A percentile compares a stretch with the other conserved stretches of the same genome.
Conservation (phyloP, 2,888 invertebrate genomes). For the Chymomyza procnemis region DNA sequence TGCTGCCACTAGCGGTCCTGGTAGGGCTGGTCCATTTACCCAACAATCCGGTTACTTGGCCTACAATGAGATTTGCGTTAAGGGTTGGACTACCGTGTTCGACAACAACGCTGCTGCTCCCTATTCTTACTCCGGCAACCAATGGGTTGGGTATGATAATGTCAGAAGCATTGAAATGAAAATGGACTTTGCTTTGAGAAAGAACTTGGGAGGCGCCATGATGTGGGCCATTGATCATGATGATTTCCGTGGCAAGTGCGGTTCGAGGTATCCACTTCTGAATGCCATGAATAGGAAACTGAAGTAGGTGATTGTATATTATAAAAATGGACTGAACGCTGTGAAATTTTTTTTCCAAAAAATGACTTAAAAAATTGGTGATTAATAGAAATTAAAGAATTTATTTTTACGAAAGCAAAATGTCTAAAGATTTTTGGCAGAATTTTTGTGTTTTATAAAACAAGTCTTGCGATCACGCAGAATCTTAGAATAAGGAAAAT, state of each 20-base stretch:
- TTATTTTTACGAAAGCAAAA: no score
- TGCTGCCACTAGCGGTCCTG: constrained; percentile 38
- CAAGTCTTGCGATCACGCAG: no score
- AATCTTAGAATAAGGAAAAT: no score
- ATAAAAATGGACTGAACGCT: background rate
- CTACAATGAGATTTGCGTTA: constrained; percentile 58
- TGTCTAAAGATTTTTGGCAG: no score
- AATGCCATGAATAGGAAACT: constrained; percentile 59
- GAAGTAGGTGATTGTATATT: background rate
- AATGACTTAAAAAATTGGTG: background rate
- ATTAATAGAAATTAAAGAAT: background rate
- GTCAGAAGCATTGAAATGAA: constrained; percentile 88
- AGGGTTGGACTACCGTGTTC: constrained; percentile 60
- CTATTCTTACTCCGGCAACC: constrained; percentile 89
- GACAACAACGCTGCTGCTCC: constrained; percentile 79
- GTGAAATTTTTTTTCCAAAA: background rate
- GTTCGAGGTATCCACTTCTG: constrained; percentile 78
- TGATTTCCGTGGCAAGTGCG: constrained; percentile 91
- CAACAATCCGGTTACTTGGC: constrained; percentile 50
- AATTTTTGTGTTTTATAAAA: no score
- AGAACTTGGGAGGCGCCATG: constrained; percentile 86
- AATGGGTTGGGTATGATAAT: constrained; percentile 96
- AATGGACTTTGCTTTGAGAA: constrained; percentile 88
- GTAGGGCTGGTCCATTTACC: constrained; percentile 46
- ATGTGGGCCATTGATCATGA: constrained; percentile 90